Conservation (phyloP, 2,797 vertebrate species). For the Enteromius viviparus region DNA sequence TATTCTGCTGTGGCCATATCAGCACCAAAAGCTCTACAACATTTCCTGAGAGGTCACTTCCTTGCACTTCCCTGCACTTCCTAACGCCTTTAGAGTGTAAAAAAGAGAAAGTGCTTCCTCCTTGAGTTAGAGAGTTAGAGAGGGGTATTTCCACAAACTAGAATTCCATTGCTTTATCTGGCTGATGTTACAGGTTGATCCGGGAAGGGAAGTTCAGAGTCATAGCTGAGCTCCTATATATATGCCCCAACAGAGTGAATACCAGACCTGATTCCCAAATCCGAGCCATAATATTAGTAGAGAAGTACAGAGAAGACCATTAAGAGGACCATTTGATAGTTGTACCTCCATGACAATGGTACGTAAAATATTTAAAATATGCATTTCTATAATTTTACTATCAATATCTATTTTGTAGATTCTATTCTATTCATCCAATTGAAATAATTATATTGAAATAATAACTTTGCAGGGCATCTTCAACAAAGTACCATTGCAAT, state of each 20-base stretch:
- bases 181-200: constrained; percentile 48
- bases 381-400: background rate
- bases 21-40: background rate
- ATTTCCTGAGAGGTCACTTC: constrained; percentile 19
- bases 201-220: constrained; percentile 58
- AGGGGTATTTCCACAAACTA: constrained; percentile 53
- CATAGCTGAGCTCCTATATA: constrained; percentile 24
- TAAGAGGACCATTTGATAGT: background rate
- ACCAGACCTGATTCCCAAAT: constrained; percentile 42
- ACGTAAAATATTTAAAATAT: constrained; percentile 45
- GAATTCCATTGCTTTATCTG: constrained; percentile 64
- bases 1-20: background rate
- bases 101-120: constrained; percentile 6
- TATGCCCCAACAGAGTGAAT: constrained; percentile 53
- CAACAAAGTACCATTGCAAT: constrained; percentile 8
- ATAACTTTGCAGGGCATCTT: constrained; percentile 61
- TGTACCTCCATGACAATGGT: constrained; percentile 67
- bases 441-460: background rate
- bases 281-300: constrained; percentile 1
- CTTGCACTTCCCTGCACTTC: background rate
- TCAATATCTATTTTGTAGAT: background rate
- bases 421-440: background rate
- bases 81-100: background rate
- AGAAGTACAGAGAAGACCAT: constrained; percentile 16
- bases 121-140: background rate